Evolutionary conservation across 2,888 invertebrate genomes (phyloP).

Genomic region (Calephelis perditalis): DNA sequence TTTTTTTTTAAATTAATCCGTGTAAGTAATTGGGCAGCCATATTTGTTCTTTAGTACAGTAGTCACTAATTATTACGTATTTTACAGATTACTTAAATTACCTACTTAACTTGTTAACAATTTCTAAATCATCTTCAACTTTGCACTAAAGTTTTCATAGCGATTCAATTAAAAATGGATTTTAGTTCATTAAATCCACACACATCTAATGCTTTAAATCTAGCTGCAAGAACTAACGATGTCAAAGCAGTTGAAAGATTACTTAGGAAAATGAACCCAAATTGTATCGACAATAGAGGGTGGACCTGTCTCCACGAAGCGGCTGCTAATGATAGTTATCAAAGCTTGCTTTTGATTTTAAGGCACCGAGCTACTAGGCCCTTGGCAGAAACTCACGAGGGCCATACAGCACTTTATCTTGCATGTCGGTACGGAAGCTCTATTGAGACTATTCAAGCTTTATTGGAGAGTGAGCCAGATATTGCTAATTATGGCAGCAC

Average conservation of each 20-base stretch:
- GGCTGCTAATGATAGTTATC: constrained; percentile 58
- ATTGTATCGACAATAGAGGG: constrained; percentile 70
- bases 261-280: constrained; percentile 63
- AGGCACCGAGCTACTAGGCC: constrained; percentile 50
- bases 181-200: constrained; percentile 72
- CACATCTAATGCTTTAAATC: constrained; percentile 61
- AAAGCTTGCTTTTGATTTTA: constrained; percentile 53
- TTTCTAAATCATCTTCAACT: neutral
- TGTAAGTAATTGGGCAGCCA: no score
- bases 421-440: constrained; percentile 58
- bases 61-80: no score
- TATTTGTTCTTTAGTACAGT: no score
- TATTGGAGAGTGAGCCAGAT: constrained; percentile 53
- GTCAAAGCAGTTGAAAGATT: constrained; percentile 47
- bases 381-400: constrained; percentile 64
- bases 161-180: constrained; percentile 48
- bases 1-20: no score
- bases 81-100: no score
- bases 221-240: constrained; percentile 65
- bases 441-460: constrained; percentile 47
- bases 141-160: neutral
- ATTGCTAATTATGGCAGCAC: constrained; percentile 65
- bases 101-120: neutral
- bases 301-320: constrained; percentile 77
- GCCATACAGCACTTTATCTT: constrained; percentile 67